Conservation (phyloP, 2,797 vertebrate genomes). For the Aulostomus chinensis region DNA sequence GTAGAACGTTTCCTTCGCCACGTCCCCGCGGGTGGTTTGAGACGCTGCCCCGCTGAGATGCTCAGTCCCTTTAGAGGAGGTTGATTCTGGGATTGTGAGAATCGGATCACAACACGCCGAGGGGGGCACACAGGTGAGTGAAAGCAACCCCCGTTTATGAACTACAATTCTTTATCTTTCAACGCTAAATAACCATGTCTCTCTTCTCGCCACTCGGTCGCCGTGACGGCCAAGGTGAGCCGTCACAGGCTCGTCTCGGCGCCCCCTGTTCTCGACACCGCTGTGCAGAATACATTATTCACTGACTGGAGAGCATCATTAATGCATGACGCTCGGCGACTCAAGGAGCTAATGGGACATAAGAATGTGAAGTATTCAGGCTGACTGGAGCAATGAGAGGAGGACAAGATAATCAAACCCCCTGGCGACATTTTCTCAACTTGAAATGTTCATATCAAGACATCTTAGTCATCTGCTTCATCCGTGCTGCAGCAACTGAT, state of each 20-base stretch:
- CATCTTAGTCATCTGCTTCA: too few species aligned
- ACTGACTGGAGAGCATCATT: constrained; percentile 45
- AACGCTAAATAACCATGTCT: background rate
- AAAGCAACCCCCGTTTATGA: too few species aligned
- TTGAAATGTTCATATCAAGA: too few species aligned
- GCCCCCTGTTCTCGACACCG: constrained; percentile 10
- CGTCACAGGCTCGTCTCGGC: constrained; percentile 30
- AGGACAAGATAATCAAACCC: constrained; percentile 13
- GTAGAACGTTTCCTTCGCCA: too few species aligned
- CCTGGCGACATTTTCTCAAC: background rate
- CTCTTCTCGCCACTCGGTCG: constrained; percentile 1
- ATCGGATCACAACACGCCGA: too few species aligned
- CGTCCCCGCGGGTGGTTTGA: too few species aligned
- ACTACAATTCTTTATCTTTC: too few species aligned
- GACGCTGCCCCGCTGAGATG: too few species aligned
- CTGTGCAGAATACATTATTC: constrained; percentile 53
- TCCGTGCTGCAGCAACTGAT: too few species aligned
- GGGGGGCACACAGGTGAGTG: too few species aligned
- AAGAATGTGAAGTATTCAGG: constrained; percentile 32
- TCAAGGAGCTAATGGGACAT: constrained; percentile 44
- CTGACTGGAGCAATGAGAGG: constrained; percentile 18
- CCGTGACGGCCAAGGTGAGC: constrained; percentile 43
- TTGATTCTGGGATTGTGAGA: too few species aligned
- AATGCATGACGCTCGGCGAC: constrained; percentile 58
- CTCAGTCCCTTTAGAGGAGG: too few species aligned